Base-by-base conservation (phyloP, 2,888 invertebrate species). In the Leuctra nigra region DNA sequence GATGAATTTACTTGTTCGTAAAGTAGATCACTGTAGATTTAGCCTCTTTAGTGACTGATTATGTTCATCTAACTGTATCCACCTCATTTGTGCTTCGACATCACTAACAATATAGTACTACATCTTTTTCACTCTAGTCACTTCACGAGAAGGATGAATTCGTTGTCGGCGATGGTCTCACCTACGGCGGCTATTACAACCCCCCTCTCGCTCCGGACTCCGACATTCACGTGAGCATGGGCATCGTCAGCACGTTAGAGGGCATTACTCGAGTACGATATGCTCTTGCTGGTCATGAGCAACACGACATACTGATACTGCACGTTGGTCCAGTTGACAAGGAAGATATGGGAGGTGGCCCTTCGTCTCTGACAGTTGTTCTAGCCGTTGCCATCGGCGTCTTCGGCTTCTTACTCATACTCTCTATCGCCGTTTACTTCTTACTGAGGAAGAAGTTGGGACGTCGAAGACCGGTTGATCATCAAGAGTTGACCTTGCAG, bases 161-260 rank as follows among this genome's bases (percentile, higher is more conserved):
- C 70, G 75, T 78, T 1, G 81, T 94, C 44, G 94, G 94, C 4
- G 87, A 93, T 71, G 80, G 80, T 9, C 76, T 75, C 59, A 78
- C 73, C 2, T 88, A 91, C 68, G 86, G 87, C 61, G 81, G 81
- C 0, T 91, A 82, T 68, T 82, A 78, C 63, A 94, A 94, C 75
- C 84, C 82, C 1, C 87, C 88, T 0, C 69, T 94, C 53, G 77
- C 79, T 9, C 69, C 77, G 25, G 76, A 79, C 11, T 73, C 76
- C 63, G 79, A 83, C 62, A 81, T 86, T 63, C 82, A 83, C 62
- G 76, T 91, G 2, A 80, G 84, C 47, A 71, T 87, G 55, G 88
- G 87, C 14, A 76, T 89, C 55, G 80, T 85, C 2, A 88, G 87
- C 72, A 78, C 78, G 29, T 75, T 83, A 58, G 79, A 83, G 65